phyloP scores from a whole-genome alignment of 2,797 vertebrate species.

The Enteromius viviparus region DNA sequence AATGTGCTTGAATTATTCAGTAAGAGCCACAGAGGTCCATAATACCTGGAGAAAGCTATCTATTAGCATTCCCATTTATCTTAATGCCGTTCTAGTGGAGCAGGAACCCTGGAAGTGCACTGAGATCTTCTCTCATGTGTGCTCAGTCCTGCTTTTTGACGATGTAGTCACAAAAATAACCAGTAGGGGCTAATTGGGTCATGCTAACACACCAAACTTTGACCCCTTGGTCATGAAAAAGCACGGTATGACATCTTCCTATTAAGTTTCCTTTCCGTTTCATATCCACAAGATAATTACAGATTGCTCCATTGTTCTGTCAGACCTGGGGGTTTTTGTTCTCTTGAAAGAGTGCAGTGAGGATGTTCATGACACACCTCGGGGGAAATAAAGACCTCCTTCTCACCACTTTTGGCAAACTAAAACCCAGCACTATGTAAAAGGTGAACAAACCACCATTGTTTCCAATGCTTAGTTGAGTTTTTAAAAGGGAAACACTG shows the following conservation, averaged over 20 bases:
- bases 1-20: not conserved
- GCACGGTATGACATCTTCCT: not conserved
- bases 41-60: not conserved
- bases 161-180: not conserved
- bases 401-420: slow-evolving; percentile 33
- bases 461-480: slow-evolving; percentile 34
- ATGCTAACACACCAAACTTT: not conserved
- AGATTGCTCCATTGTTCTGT: slow-evolving; percentile 15
- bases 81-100: not conserved
- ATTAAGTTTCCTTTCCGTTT: not conserved
- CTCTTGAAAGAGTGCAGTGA: slow-evolving; percentile 29
- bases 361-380: slow-evolving; percentile 40
- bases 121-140: not conserved
- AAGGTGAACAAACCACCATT: slow-evolving; percentile 22
- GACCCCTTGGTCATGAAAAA: not conserved
- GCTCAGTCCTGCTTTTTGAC: not conserved
- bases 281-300: slow-evolving; percentile 15
- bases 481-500: slow-evolving; percentile 18
- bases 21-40: not conserved
- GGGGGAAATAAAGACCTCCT: slow-evolving; percentile 14
- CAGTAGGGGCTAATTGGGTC: not conserved
- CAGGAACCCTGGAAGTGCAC: not conserved
- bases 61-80: not conserved
- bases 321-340: slow-evolving; percentile 29
- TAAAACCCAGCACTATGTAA: slow-evolving; percentile 7